Percentiles rank a stretch among this genome's conserved stretches.
phyloP scores from a whole-genome alignment of 1,140 invertebrate genomes.

The Sminthurinus signatus region DNA sequence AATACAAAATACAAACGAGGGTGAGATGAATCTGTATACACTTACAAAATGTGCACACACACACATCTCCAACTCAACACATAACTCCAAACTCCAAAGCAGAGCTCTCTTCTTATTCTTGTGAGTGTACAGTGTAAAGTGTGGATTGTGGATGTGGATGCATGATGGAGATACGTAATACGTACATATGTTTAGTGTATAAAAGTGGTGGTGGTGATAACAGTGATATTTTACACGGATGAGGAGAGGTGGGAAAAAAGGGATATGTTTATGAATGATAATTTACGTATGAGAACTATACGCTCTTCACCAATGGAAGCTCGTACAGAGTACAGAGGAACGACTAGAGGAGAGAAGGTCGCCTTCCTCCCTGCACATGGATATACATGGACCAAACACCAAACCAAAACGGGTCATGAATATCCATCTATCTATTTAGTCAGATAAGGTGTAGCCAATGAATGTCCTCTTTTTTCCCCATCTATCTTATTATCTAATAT shows the following conservation, averaged over 20 bases:
- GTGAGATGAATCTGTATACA: too few relatives aligned
- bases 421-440: slow-evolving; percentile 25
- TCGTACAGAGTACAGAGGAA: slow-evolving; percentile 2
- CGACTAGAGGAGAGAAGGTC: slow-evolving; percentile 23
- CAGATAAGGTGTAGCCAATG: slow-evolving; percentile 33
- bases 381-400: slow-evolving; percentile 29
- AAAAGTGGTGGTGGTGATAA: not conserved
- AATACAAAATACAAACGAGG: too few relatives aligned
- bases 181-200: too few relatives aligned
- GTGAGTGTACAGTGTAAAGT: too few relatives aligned
- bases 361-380: too few relatives aligned
- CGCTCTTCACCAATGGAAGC: slow-evolving; percentile 17
- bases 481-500: not conserved
- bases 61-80: too few relatives aligned
- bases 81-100: too few relatives aligned
- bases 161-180: too few relatives aligned
- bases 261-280: slow-evolving; percentile 35
- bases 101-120: too few relatives aligned
- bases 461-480: slow-evolving; percentile 4
- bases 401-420: slow-evolving; percentile 36
- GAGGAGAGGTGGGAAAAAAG: slow-evolving; percentile 29
- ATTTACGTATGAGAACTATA: slow-evolving; percentile 20
- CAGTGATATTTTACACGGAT: slow-evolving; percentile 11
- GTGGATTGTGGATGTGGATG: too few relatives aligned
- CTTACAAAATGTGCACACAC: not conserved